Conservation (phyloP, 1,140 invertebrate genomes). For the Phocides pigmalion region DNA sequence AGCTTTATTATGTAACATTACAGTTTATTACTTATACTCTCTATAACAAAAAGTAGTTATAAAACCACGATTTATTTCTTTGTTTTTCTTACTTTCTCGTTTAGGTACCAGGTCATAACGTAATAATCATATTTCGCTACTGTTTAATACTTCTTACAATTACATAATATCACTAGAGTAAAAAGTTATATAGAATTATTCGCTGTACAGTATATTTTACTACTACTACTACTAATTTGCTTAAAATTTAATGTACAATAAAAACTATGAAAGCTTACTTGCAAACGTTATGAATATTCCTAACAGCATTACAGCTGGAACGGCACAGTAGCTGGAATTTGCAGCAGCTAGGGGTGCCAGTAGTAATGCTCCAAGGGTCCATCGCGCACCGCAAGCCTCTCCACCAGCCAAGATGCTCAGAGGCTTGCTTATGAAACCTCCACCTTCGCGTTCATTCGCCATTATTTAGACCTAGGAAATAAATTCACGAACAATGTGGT, state of each 20-base stretch:
- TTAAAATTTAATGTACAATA: neutral
- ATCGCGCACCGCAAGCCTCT: constrained; percentile 70
- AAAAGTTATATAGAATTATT: neutral
- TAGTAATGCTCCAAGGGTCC: constrained; percentile 70
- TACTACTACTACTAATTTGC: too few species aligned
- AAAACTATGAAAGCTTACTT: too few species aligned
- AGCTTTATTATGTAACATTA: too few species aligned
- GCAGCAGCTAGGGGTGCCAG: constrained; percentile 71
- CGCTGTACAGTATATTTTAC: neutral
- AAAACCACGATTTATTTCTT: too few species aligned
- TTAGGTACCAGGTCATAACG: neutral
- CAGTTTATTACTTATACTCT: too few species aligned
- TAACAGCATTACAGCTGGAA: constrained; percentile 63
- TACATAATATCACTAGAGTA: neutral
- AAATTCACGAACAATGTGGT: too few species aligned
- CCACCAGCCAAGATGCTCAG: constrained; percentile 59
- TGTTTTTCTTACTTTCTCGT: neutral
- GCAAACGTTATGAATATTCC: constrained; percentile 58
- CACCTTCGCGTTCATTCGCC: constrained; percentile 43
- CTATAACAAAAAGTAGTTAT: too few species aligned
- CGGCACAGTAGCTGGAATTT: constrained; percentile 71
- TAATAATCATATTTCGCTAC: neutral
- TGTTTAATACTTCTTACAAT: neutral
- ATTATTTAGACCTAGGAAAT: constrained; percentile 35
- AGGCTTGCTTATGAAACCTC: constrained; percentile 52